These are phyloP conservation scores for Drosophila nasuta DNA, from an alignment of 1,140 invertebrate species.

Conservation along the genomic window DNA sequence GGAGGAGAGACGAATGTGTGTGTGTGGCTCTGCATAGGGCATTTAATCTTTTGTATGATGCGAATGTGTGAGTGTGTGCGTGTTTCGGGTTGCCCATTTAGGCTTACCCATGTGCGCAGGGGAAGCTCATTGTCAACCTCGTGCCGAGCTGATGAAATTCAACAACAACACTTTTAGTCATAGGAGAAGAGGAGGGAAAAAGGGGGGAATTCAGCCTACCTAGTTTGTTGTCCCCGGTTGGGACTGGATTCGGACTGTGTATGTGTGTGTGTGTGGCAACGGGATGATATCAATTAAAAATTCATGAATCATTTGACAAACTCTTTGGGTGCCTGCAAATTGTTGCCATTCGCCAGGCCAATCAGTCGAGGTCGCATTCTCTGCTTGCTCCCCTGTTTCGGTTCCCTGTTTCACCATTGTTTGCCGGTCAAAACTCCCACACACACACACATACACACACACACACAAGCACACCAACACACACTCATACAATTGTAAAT, in stretches of 20 bases:
- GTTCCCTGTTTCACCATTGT: conserved; percentile 22
- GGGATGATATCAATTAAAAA: conserved; percentile 75
- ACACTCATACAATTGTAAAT: conserved; percentile 45
- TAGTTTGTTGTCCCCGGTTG: neutral
- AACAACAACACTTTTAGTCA: conserved; percentile 27
- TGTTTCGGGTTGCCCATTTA: conserved; percentile 79
- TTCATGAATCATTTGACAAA: conserved; percentile 83
- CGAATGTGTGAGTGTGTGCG: conserved; percentile 65
- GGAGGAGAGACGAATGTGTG: neutral
- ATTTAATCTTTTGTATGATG: conserved; percentile 80
- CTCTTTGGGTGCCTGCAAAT: conserved; percentile 54
- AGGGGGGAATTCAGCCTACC: too few relatives aligned
- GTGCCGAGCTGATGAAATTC: conserved; percentile 42
- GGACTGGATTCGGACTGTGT: neutral
- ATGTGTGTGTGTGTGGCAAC: neutral
- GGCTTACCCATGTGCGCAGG: conserved; percentile 68
- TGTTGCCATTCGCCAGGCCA: conserved; percentile 46
- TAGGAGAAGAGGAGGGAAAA: neutral
- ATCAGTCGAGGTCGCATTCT: conserved; percentile 42
- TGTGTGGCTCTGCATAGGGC: conserved; percentile 43
- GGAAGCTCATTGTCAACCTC: conserved; percentile 39
- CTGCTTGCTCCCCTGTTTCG: conserved; percentile 21
- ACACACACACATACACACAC: conserved; percentile 8
- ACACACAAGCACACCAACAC: conserved; percentile 4
- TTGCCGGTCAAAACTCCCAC: conserved; percentile 11